Conservation (phyloP, 2,797 vertebrate genomes). For the Malurus splendens region DNA sequence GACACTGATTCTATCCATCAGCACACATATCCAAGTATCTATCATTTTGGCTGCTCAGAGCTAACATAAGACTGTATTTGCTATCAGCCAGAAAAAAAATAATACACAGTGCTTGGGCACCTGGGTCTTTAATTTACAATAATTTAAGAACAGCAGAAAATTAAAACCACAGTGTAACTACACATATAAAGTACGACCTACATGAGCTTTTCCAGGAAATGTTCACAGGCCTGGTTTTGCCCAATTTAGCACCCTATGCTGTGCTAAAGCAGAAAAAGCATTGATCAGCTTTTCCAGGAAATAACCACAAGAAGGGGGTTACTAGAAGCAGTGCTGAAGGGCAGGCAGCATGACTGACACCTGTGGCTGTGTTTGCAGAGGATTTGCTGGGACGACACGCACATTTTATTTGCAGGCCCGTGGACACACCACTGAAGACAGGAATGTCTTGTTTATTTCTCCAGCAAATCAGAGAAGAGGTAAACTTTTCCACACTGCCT, state of each 20-base stretch:
- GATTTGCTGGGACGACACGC: neutral
- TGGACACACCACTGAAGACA: neutral
- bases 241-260: neutral
- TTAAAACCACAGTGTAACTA: neutral
- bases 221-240: neutral
- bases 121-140: neutral
- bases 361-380: neutral
- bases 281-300: neutral
- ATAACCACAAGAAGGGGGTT: neutral
- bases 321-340: neutral
- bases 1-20: neutral
- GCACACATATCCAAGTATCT: neutral
- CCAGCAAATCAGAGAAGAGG: neutral
- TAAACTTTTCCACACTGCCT: neutral
- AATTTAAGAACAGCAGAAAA: neutral
- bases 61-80: neutral
- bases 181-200: accelerated
- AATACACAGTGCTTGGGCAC: neutral
- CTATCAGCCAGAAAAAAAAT: neutral
- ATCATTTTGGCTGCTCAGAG: neutral
- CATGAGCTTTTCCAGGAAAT: neutral
- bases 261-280: neutral
- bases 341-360: neutral
- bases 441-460: neutral
- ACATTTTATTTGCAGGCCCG: neutral